Evolutionary conservation across 92 coral and sea anemone genomes (phyloP).

Genomic region (Zoanthus sociatus): DNA sequence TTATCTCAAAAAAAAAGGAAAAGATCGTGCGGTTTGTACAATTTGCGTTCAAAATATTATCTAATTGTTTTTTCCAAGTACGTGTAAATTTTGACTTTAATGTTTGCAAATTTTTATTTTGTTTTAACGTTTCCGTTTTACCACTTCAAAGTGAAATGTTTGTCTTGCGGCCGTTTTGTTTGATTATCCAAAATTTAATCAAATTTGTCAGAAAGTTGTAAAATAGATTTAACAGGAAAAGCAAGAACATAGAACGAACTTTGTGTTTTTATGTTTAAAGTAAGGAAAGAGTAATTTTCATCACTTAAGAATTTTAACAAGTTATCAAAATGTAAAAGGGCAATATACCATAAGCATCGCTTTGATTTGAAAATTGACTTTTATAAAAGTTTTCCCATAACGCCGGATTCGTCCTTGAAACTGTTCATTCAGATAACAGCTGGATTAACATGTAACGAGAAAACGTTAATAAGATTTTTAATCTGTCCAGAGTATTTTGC

Average conservation of each 20-base stretch:
- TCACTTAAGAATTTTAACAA: neutral
- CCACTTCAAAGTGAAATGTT: slow-evolving; percentile 29
- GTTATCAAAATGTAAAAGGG: neutral
- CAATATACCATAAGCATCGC: neutral
- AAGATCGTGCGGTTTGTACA: neutral
- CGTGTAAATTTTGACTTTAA: slow-evolving; percentile 16
- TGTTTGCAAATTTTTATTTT: slow-evolving; percentile 22
- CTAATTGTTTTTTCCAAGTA: slow-evolving; percentile 12
- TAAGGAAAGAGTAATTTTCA: neutral
- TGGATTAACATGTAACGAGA: slow-evolving; percentile 33
- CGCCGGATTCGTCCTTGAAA: neutral
- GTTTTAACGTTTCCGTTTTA: slow-evolving; percentile 6
- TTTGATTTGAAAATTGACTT: neutral
- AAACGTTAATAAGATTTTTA: slow-evolving; percentile 16
- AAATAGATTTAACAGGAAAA: neutral
- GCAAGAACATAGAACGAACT: neutral
- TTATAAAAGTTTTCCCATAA: neutral
- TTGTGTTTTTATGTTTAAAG: neutral
- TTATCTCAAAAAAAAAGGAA: neutral
- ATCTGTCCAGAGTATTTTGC: slow-evolving; percentile 31
- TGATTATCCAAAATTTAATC: slow-evolving; percentile 34
- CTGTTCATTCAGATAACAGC: neutral
- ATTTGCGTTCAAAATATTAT: neutral
- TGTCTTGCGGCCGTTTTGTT: slow-evolving; percentile 42
- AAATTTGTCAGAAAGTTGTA: slow-evolving; percentile 30